phyloP scores from a whole-genome alignment of 1,140 invertebrate genomes.

The Melitaea cinxia region DNA sequence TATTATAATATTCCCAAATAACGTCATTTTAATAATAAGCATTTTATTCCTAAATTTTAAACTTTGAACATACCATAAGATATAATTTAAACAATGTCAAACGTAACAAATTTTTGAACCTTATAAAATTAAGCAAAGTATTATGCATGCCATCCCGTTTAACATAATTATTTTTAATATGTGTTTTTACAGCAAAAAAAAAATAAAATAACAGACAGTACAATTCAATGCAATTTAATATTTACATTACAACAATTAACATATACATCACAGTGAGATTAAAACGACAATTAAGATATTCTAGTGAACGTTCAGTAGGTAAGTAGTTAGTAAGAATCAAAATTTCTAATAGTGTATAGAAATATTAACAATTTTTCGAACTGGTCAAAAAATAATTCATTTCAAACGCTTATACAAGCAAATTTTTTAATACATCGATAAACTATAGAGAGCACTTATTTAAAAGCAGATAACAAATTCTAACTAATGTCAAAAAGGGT shows the following conservation, averaged over 20 bases:
- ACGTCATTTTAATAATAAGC: too few species aligned
- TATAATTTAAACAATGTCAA: too few species aligned
- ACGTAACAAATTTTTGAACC: too few species aligned
- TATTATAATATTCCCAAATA: too few species aligned
- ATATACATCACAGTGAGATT: conserved; percentile 69
- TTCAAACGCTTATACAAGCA: background rate
- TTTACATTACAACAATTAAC: conserved; percentile 75
- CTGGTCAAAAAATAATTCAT: background rate
- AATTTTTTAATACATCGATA: background rate
- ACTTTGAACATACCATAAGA: too few species aligned
- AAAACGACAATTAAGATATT: conserved; percentile 57
- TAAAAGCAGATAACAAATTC: background rate
- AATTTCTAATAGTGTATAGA: conserved; percentile 13
- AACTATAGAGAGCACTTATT: background rate
- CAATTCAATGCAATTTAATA: conserved; percentile 64
- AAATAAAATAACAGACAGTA: conserved; percentile 36
- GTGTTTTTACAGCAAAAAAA: background rate
- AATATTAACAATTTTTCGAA: conserved; percentile 15
- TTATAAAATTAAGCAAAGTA: too few species aligned
- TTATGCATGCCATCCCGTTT: too few species aligned
- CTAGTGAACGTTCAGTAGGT: conserved; percentile 31
- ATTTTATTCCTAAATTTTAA: too few species aligned
- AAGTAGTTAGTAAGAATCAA: conserved; percentile 16
- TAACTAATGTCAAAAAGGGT: too few species aligned
- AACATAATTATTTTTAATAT: too few species aligned